phyloP scores from a whole-genome alignment of 2,888 invertebrate genomes.

The Physocephala rufipes region DNA sequence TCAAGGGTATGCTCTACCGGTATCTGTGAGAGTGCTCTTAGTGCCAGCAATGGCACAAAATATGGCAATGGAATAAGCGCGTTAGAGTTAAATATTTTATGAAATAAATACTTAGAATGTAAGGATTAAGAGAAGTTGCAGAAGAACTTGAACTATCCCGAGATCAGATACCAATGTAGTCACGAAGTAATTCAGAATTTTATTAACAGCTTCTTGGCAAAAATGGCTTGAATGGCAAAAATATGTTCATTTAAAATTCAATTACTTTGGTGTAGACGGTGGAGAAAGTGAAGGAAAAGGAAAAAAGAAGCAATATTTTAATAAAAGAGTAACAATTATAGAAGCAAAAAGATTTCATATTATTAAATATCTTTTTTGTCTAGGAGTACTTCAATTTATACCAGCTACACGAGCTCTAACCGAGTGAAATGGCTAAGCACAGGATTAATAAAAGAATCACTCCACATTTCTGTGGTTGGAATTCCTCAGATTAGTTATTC shows the following conservation, averaged over 20 bases:
- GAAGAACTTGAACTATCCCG: conserved; percentile 27
- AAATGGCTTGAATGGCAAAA: conserved; percentile 15
- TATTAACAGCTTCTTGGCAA: neutral
- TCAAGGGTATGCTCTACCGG: too few species aligned
- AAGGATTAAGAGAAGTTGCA: conserved; percentile 31
- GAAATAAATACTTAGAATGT: conserved; percentile 49
- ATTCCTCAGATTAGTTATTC: too few species aligned
- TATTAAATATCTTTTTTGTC: too few species aligned
- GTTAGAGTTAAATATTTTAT: conserved; percentile 54
- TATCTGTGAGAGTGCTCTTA: too few species aligned
- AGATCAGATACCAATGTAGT: conserved; percentile 34
- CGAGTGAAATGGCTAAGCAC: too few species aligned
- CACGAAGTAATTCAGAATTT: conserved; percentile 15
- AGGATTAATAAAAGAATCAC: too few species aligned
- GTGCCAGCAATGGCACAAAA: too few species aligned
- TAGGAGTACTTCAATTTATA: too few species aligned
- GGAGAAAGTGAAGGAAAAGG: neutral
- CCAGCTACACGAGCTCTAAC: too few species aligned
- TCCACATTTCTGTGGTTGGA: too few species aligned
- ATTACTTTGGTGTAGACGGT: conserved; percentile 53
- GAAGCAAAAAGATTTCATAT: too few species aligned
- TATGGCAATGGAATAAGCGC: neutral
- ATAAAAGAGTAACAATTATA: too few species aligned
- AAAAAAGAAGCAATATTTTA: conserved; percentile 4
- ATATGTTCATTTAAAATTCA: conserved; percentile 65